Conservation (phyloP, 64 coral and sea anemone species). For the Porites australiensis region DNA sequence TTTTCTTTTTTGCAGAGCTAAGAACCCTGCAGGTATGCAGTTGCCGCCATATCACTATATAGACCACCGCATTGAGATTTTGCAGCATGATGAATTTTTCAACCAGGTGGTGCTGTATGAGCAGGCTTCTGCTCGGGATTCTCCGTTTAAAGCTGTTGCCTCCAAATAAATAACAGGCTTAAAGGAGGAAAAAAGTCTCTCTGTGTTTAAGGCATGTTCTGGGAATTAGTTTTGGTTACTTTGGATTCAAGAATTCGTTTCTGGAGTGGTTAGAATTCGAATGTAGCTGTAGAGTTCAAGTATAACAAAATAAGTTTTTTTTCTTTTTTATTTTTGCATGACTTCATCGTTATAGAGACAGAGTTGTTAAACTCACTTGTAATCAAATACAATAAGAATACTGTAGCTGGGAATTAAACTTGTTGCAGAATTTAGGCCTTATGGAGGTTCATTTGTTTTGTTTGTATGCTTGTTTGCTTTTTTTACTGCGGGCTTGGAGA, state of each 20-base stretch:
- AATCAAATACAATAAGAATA: background rate
- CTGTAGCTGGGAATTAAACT: background rate
- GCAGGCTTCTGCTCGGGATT: background rate
- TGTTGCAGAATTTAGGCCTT: background rate
- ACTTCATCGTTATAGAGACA: background rate
- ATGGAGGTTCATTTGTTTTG: background rate
- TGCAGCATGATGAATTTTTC: background rate
- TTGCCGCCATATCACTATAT: background rate
- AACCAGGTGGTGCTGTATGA: background rate
- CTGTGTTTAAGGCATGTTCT: background rate
- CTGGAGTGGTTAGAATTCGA: background rate
- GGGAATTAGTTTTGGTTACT: background rate
- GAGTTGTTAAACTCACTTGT: background rate
- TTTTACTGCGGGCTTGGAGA: too few species aligned
- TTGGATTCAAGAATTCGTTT: background rate
- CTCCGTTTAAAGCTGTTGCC: background rate
- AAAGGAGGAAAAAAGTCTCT: background rate
- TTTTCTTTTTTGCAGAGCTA: background rate
- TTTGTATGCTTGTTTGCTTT: too few species aligned
- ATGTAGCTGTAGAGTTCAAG: background rate
- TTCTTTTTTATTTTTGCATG: background rate
- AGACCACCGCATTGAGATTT: conserved; percentile 6
- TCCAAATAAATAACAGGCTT: background rate
- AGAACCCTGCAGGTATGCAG: background rate
- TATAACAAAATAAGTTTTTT: background rate